phyloP scores from a whole-genome alignment of 1,140 invertebrate genomes.

The Eueides isabella region DNA sequence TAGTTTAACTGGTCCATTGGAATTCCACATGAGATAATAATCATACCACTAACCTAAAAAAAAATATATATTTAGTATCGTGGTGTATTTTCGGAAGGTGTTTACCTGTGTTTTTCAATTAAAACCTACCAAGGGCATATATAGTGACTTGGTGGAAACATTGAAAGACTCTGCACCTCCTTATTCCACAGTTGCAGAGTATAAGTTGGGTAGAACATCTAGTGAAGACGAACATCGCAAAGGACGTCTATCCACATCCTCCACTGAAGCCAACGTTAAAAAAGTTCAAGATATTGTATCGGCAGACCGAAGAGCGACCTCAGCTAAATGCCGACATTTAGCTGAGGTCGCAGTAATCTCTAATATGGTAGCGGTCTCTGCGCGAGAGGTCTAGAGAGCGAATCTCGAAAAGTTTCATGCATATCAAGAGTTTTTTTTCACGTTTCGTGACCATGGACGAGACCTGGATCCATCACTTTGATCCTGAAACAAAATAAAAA shows the following conservation, averaged over 20 bases:
- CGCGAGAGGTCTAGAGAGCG: conserved; percentile 23
- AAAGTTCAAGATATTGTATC: conserved; percentile 8
- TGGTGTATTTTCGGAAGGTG: no score
- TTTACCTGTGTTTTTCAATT: conserved; percentile 35
- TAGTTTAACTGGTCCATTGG: no score
- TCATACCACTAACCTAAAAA: no score
- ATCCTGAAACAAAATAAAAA: no score
- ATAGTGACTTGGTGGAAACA: conserved; percentile 30
- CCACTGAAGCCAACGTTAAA: no score
- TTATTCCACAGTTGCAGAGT: conserved; percentile 39
- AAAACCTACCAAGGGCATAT: conserved; percentile 31
- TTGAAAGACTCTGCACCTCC: conserved; percentile 32
- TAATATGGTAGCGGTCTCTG: conserved; percentile 31
- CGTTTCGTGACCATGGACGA: conserved; percentile 32
- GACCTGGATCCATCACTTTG: no score
- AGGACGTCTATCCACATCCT: no score
- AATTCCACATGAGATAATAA: no score
- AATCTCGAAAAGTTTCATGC: conserved; percentile 38
- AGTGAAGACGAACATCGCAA: conserved; percentile 22
- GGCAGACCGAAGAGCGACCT: conserved; percentile 34
- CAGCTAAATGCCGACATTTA: conserved; percentile 32
- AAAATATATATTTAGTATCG: no score
- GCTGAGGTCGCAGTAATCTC: conserved; percentile 26
- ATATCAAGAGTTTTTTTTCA: conserved; percentile 27
- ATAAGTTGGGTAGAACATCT: conserved; percentile 37